phyloP scores from a whole-genome alignment of 2,888 invertebrate genomes.

The Rhogogaster chlorosoma region DNA sequence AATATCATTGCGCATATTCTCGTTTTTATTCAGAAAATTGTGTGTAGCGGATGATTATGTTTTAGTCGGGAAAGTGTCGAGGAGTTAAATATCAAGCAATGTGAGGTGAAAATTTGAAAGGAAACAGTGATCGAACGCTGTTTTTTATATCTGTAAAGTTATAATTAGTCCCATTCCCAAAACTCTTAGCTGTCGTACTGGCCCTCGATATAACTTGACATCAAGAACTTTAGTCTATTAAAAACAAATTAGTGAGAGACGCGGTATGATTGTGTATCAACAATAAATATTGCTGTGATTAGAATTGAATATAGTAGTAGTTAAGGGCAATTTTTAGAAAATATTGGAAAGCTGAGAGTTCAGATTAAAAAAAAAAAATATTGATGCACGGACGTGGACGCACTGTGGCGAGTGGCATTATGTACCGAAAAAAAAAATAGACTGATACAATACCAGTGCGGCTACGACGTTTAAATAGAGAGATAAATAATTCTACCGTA shows the following conservation, averaged over 20 bases:
- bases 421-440: constrained; percentile 44
- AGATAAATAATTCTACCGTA: constrained; percentile 19
- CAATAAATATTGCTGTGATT: constrained; percentile 78
- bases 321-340: constrained; percentile 75
- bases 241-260: constrained; percentile 74
- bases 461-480: constrained; percentile 36
- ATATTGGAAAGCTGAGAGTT: constrained; percentile 27
- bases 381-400: constrained; percentile 10
- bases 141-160: background rate
- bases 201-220: constrained; percentile 34
- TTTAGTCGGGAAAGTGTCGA: background rate
- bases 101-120: background rate
- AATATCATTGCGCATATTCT: background rate
- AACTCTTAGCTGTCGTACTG: constrained; percentile 20
- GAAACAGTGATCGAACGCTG: background rate
- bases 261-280: constrained; percentile 78
- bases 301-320: constrained; percentile 76
- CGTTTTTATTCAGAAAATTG: background rate
- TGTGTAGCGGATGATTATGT: background rate
- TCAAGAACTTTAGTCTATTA: constrained; percentile 36
- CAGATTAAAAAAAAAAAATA: background rate
- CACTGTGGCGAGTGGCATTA: constrained; percentile 48
- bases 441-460: constrained; percentile 42
- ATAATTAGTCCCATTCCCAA: constrained; percentile 21
- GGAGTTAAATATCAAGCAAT: background rate